A percentile compares a stretch with the other conserved stretches of the same genome.
phyloP scores from a whole-genome alignment of 2,113 vertebrate species.

The Callithrix jacchus region DNA sequence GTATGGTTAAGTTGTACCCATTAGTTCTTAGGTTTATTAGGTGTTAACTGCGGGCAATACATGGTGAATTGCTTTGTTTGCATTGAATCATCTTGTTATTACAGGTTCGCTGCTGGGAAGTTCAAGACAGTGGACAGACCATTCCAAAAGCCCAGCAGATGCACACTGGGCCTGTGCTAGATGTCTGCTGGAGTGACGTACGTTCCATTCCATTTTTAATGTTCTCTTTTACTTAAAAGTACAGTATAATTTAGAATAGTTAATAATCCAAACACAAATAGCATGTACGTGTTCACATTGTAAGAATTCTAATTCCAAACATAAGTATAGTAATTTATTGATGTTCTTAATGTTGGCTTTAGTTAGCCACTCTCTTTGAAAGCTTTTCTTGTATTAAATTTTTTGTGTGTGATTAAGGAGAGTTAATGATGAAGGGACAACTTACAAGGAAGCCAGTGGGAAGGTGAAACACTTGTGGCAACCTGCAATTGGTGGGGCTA shows the following conservation, averaged over 20 bases:
- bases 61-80: accelerated
- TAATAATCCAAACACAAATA: background rate
- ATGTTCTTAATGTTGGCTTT: background rate
- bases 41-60: accelerated
- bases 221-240: background rate
- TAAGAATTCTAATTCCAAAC: background rate
- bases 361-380: background rate
- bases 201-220: constrained; percentile 48
- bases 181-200: constrained; percentile 98
- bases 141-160: constrained; percentile 99
- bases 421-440: background rate
- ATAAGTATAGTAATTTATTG: background rate
- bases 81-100: background rate
- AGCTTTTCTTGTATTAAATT: background rate
- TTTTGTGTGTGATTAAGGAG: background rate
- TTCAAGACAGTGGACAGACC: constrained; percentile 98
- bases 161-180: constrained; percentile 97
- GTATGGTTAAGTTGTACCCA: background rate
- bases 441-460: background rate
- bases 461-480: background rate
- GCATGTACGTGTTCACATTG: accelerated
- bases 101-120: constrained; percentile 99
- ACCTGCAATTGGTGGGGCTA: background rate
- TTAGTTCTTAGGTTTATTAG: background rate
- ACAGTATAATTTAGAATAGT: too few species aligned